Evolutionary conservation across 2,113 vertebrate species (phyloP), one percentile per base, ranked within the genome.

Genomic region (Anguilla rostrata): DNA sequence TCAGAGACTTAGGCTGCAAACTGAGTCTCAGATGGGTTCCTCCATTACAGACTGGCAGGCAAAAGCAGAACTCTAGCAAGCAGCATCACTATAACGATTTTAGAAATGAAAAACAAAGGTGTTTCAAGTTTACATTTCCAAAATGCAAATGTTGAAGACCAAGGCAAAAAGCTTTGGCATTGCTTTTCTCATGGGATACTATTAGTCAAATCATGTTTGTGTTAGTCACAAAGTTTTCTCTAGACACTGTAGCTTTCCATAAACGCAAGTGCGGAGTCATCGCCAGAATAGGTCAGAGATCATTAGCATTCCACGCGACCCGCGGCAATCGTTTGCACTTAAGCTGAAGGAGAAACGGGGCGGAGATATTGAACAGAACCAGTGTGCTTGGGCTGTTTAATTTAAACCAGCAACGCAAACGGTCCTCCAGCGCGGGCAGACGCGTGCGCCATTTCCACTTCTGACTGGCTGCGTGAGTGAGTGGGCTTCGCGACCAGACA

Each of bases 261-360:
- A 34, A 11, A 5, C 71, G 9, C 71, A 12, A 53, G 71, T 34
- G 71, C 34, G n/a, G 71, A 75, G 26, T 39, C 84, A 22, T 46
- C 7, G 8, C 39, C 16, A 6, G 39, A 63, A 22, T 39, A 39
- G 40, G 29, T 79, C 53, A 78, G 41, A n/a, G n/a, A 49, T 82
- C 56, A 86, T 86, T 86, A 83, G 81, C 82, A 86, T 86, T 86
- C 85, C 26, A 39, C 39, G n/a, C 57, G 80, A 86, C 18, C 26
- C 81, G 40, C 39, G 60, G 80, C 80, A 80, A 66, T 86, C 82
- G 85, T 86, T 40, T 81, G 60, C 60, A 53, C 83, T 56, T 29
- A 14, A 16, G 8, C 39, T 71, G 39, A 60, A 49, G 53, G 60
- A 29, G 15, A 29, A 39, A 41, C 84, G 29, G 84, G 53, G 57